Evolutionary conservation across 2,113 vertebrate species (phyloP).

Genomic region (Oryzias woworae): DNA sequence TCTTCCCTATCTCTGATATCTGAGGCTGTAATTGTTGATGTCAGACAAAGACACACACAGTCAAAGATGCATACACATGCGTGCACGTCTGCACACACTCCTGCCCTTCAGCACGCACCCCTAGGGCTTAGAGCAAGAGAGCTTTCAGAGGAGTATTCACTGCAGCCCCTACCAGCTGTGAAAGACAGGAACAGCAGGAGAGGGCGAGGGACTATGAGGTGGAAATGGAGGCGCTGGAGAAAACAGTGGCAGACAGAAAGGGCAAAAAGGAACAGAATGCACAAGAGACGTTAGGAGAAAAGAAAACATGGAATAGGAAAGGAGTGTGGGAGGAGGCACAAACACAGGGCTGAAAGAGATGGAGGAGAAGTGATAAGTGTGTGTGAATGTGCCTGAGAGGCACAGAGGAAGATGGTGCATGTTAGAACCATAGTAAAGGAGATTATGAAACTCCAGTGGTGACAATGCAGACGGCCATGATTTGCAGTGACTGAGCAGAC

Average conservation of each 20-base stretch:
- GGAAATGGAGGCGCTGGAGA: conserved; percentile 28
- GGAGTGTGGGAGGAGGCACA: conserved; percentile 9
- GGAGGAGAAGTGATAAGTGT: conserved; percentile 41
- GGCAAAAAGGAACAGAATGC: conserved; percentile 40
- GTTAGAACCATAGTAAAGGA: conserved; percentile 18
- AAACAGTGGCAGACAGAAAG: conserved; percentile 49
- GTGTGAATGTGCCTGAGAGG: conserved; percentile 32
- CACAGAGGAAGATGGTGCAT: conserved; percentile 15
- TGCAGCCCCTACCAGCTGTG: conserved; percentile 52
- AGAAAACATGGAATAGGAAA: conserved; percentile 15
- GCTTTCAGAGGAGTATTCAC: conserved; percentile 55
- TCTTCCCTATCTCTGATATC: conserved; percentile 58
- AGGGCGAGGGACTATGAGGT: conserved; percentile 32
- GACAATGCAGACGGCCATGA: conserved; percentile 48
- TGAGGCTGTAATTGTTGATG: conserved; percentile 74
- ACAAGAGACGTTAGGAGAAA: conserved; percentile 34
- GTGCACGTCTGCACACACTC: conserved; percentile 20
- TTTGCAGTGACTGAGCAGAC: conserved; percentile 42
- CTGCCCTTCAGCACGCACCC: conserved; percentile 60
- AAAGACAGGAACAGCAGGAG: conserved; percentile 51
- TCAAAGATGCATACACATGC: conserved; percentile 12
- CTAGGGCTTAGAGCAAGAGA: conserved; percentile 51
- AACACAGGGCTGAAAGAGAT: conserved; percentile 33
- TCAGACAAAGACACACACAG: conserved; percentile 55
- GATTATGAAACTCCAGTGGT: conserved; percentile 53